Evolutionary conservation across 1,140 invertebrate species (phyloP).

Genomic region (Dinothrombium tinctorium): DNA sequence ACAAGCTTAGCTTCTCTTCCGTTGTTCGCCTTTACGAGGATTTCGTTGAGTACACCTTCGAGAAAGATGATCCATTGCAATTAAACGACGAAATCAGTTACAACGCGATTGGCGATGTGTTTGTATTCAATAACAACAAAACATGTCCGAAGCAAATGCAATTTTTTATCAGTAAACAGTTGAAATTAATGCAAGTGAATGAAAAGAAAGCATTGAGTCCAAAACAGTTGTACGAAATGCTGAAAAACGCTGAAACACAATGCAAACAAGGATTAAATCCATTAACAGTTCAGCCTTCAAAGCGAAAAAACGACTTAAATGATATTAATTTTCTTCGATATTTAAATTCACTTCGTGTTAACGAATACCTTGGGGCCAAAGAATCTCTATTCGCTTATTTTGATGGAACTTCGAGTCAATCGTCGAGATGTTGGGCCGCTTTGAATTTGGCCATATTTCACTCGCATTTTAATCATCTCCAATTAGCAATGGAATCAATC

Average conservation of each 20-base stretch:
- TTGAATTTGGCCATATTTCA: conserved; percentile 10
- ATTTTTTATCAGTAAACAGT: conserved; percentile 7
- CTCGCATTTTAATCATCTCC: conserved; percentile 8
- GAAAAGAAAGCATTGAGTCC: conserved; percentile 7
- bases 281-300: neutral
- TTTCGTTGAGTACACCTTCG: neutral
- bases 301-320: neutral
- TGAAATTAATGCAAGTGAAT: conserved; percentile 6
- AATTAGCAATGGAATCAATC: conserved; percentile 7
- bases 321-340: conserved; percentile 11
- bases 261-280: neutral
- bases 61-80: neutral
- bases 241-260: too few relatives aligned
- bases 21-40: neutral
- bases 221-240: neutral
- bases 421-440: conserved; percentile 10
- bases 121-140: too few relatives aligned
- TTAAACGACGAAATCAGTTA: neutral
- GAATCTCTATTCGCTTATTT: conserved; percentile 11
- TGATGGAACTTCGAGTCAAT: conserved; percentile 5
- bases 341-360: conserved; percentile 10
- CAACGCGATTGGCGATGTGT: neutral
- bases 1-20: conserved; percentile 1
- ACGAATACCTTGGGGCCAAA: conserved; percentile 9
- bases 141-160: too few relatives aligned